Evolutionary conservation across 2,888 invertebrate species (phyloP), one percentile per base, ranked within the genome.

Genomic region (Cheilosia grossa): DNA sequence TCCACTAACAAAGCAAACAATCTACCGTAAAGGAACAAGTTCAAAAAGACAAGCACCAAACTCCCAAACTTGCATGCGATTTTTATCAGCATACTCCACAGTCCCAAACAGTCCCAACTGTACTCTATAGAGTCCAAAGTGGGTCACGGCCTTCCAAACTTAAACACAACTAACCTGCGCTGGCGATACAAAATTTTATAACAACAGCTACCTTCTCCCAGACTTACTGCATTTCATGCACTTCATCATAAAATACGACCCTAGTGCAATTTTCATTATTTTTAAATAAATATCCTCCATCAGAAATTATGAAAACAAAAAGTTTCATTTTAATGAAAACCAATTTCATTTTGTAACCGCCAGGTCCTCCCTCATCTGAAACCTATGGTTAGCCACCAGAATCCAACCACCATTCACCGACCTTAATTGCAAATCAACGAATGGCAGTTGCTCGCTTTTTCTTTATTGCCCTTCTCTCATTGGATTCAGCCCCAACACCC

Each of bases 311-410:
- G 27, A 47, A 78, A 82, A 82, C 40, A 66, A 82, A 51, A 66
- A 77, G 54, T 67, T 74, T 73, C 21, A 77, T 77, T 77, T 82
- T 72, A 77, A 66, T 77, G 54, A 77, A 72, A 72, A 67, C 61
- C 54, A 66, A 70, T 70, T 74, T 42, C 74, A 69, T 49, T 63
- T 15, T 63, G 37, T 42, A 56, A 58, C 47, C 47, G 47, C 13
- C 13, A 4, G n/a, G 13, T 13, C 33, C 21, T 13, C 2, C 59
- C 19, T 19, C 49, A 37, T 13, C 37, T 37, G 37, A 1, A 37
- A 37, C 49, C 44, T 17, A 30, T 27, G 42, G 27, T 13, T n/a
- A 17, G 51, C 33, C 30, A 63, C 21, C 30, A 64, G 30, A 44
- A 56, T 30, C n/a, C 33, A 56, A 24, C 49, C 61, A 37, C 42